phyloP scores from a whole-genome alignment of 2,888 invertebrate species.

The Atrina japonica region DNA sequence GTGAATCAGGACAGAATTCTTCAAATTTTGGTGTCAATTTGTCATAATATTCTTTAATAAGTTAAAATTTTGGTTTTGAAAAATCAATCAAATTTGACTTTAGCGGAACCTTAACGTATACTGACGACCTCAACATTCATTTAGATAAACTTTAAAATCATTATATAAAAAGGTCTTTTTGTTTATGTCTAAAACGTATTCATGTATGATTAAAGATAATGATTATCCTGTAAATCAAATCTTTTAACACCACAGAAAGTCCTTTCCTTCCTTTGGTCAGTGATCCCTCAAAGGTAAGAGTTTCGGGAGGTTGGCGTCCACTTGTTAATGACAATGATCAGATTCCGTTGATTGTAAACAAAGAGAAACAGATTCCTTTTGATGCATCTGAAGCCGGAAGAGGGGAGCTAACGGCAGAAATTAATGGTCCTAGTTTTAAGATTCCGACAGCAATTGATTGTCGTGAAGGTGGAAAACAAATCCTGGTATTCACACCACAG shows the following conservation, averaged over 20 bases:
- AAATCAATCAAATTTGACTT: no score
- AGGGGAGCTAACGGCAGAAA: constrained; percentile 85
- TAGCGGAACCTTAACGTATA: no score
- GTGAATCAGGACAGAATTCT: no score
- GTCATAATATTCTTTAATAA: no score
- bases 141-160: no score
- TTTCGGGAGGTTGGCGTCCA: constrained; percentile 93
- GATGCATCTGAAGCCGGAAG: constrained; percentile 95
- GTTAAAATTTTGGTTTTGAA: no score
- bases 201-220: no score
- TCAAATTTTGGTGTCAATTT: no score
- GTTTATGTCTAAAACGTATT: no score
- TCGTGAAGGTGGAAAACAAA: constrained; percentile 79
- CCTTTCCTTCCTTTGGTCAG: constrained; percentile 91
- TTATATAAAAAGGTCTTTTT: no score
- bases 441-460: constrained; percentile 83
- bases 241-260: constrained; percentile 87
- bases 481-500: constrained; percentile 84
- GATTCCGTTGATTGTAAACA: constrained; percentile 81
- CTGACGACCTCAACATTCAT: no score
- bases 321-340: constrained; percentile 85
- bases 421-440: constrained; percentile 81
- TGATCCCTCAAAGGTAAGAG: constrained; percentile 86
- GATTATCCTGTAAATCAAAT: no score
- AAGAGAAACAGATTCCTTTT: constrained; percentile 86